phyloP scores from a whole-genome alignment of 2,113 vertebrate species.

The Mirza zaza region DNA sequence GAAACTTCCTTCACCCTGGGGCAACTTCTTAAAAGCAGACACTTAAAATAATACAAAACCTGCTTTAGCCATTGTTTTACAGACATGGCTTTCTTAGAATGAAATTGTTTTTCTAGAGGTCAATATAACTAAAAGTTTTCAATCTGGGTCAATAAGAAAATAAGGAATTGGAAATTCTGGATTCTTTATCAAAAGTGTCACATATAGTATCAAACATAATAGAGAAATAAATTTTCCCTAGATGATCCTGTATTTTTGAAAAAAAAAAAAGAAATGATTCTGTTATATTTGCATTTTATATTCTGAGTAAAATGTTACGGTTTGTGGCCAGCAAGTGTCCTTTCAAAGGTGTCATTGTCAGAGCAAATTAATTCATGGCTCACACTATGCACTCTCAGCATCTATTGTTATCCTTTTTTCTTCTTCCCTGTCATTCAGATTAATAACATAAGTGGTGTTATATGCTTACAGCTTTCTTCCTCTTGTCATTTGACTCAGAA shows the following conservation, averaged over 20 bases:
- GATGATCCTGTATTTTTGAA: not conserved
- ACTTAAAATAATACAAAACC: not conserved
- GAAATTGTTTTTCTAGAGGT: not conserved
- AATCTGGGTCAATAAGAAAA: not conserved
- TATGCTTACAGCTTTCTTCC: slow-evolving; percentile 61
- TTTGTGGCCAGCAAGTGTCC: slow-evolving; percentile 69
- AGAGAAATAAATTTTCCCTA: slow-evolving; percentile 26
- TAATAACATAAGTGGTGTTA: slow-evolving; percentile 78
- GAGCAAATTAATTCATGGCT: slow-evolving; percentile 79
- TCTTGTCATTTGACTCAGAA: slow-evolving; percentile 62
- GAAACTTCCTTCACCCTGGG: not conserved
- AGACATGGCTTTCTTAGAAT: not conserved
- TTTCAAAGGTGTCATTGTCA: slow-evolving; percentile 76
- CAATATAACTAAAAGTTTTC: not conserved
- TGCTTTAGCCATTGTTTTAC: not conserved
- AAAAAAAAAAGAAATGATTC: not conserved
- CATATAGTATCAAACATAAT: not conserved
- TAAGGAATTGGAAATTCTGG: not conserved
- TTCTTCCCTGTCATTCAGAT: slow-evolving; percentile 79
- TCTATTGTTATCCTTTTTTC: slow-evolving; percentile 75
- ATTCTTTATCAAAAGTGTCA: slow-evolving; percentile 12
- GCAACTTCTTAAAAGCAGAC: not conserved
- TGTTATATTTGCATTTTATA: slow-evolving; percentile 49
- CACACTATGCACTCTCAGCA: slow-evolving; percentile 61
- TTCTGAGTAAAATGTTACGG: slow-evolving; percentile 19